Percentiles rank a stretch among this genome's conserved stretches.
Evolutionary conservation across 2,113 vertebrate genomes (phyloP).

Genomic region (Pteropus alecto): DNA sequence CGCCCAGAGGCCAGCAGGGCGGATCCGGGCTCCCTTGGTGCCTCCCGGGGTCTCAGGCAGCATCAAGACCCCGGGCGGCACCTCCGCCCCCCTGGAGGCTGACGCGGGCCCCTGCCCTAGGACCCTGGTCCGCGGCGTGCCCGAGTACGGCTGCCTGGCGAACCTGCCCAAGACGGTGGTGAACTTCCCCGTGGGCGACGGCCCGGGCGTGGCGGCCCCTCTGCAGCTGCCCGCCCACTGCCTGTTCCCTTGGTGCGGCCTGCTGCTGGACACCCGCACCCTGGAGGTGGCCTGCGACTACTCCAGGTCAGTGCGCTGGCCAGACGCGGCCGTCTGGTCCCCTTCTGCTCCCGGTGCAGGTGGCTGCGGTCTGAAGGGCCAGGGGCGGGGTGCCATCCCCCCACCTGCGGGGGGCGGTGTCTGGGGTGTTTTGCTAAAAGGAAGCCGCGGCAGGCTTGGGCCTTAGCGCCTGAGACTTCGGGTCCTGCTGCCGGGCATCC

Average conservation of each 20-base stretch:
- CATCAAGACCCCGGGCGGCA: accelerated
- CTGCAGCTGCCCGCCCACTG: conserved; percentile 81
- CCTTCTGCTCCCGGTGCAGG: accelerated
- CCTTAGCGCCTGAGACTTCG: neutral
- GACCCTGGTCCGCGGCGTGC: conserved; percentile 87
- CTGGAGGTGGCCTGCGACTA: conserved; percentile 92
- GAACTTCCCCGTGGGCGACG: conserved; percentile 87
- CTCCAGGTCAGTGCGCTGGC: conserved; percentile 83
- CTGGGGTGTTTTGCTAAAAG: accelerated
- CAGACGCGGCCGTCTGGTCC: accelerated
- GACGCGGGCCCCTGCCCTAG: conserved; percentile 74
- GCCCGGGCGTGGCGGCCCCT: conserved; percentile 53
- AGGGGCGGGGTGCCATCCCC: accelerated
- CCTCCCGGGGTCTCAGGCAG: neutral
- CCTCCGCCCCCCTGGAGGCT: neutral
- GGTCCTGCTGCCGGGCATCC: neutral
- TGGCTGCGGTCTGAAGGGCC: accelerated
- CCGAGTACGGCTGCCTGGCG: conserved; percentile 91
- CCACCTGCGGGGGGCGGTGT: too few species aligned
- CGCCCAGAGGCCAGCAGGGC: neutral
- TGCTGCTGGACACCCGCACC: conserved; percentile 88
- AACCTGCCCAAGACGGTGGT: conserved; percentile 90
- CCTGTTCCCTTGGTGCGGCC: conserved; percentile 94
- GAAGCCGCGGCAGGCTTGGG: accelerated
- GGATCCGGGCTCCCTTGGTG: accelerated